Base-by-base conservation (phyloP, 2,888 invertebrate species). In the Ditula angustiorana region DNA sequence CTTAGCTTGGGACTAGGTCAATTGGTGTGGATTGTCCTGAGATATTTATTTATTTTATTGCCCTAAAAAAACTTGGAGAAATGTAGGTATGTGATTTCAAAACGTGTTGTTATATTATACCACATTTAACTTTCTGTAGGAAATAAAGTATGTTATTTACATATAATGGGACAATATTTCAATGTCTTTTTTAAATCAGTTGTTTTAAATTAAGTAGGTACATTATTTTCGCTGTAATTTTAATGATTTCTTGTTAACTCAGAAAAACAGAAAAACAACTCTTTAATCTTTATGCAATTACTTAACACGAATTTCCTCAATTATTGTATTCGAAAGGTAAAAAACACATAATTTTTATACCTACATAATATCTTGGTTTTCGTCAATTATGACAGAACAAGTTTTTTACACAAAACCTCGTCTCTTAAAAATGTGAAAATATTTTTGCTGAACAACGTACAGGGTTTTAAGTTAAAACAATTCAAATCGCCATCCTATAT, bases 241-340 rank as follows among this genome's bases (percentile, higher is more conserved):
- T 53, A 64, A 64, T 64, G 64, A 59, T 44, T 64, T 64, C 64
- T 37, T 37, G 47, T 64, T 59, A 64, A 63, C 24, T 58, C 52
- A 2, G 24, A 37, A 47, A 47, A 58, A 58, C 50, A 50, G 58
- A 58, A n/a, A n/a, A n/a, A n/a, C n/a, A n/a, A n/a, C n/a, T n/a
- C n/a, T n/a, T n/a, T n/a, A n/a, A 28, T 59, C 58, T 59, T 53
- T 47, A 58, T 41, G 24, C 57, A 63, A 63, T 63, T 58, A 63
- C 33, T 19, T 24, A 1, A 50, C 44, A 58, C 23, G 53, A 63
- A 52, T 58, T 63, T 63, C 63, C 44, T 64, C 52, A 64, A 64
- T 64, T 37, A 64, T 59, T 53, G 59, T 26, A 35, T 59, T 53
- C 59, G 41, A 57, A 44, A 63, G 5, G 10, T 52, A 58, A 58